Evolutionary conservation across 2,888 invertebrate genomes (phyloP), one percentile per base, ranked within the genome.

Genomic region (Cantharis flavilabris): DNA sequence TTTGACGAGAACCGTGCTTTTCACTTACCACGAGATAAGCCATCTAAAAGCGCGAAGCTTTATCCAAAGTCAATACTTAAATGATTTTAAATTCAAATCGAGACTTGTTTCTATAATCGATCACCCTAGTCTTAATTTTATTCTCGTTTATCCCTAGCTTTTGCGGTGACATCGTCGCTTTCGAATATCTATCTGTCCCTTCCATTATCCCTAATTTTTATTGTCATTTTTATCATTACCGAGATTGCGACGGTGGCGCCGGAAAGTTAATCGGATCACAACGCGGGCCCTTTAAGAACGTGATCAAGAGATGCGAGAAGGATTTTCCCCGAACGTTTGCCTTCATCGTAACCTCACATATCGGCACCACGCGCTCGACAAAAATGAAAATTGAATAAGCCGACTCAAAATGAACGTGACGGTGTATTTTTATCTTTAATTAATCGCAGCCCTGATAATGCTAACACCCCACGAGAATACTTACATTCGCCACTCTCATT

Each of bases 51-150:
- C 79, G 71, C 81, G 82, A 84, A 85, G 83, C 83, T 83, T 84
- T 80, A 86, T 84, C 85, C 83, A 84, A 84, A 84, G 85, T 84
- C 85, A 86, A 86, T 86, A 85, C 82, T 82, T 82, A 84, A 85
- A 86, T 87, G 83, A 86, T 87, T 86, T 86, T 85, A 87, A 87
- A 87, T 87, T 87, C 84, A 87, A 87, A 87, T 86, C 75, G 78
- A 62, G 76, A 79, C 80, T 83, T 83, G 83, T 91, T 90, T 91
- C 91, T 91, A 91, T 91, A 91, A 92, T 91, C 91, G 91, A 92
- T 92, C 90, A 91, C 91, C 91, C 90, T 89, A 89, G 89, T 90
- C 90, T 67, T 91, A 91, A 92, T 92, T 92, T 91, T 90, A 91
- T 91, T 91, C 91, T 89, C 89, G 90, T 84, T 86, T 86, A 86